Evolutionary conservation across 2,113 vertebrate genomes (phyloP).

Genomic region (Dasyprocta punctata): DNA sequence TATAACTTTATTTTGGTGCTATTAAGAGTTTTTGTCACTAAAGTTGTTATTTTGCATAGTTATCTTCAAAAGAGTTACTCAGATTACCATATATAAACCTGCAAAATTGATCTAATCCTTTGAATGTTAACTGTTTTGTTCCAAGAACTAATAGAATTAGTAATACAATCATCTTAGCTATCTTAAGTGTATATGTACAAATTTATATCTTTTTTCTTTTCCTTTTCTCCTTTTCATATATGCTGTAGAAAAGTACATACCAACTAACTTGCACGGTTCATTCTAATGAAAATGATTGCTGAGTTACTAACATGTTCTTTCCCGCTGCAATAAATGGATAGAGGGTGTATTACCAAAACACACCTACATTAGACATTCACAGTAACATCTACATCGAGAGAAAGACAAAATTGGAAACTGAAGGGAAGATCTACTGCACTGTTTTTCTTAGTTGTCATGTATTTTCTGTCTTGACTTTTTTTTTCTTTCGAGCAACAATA

Average conservation of each 20-base stretch:
- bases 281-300: neutral
- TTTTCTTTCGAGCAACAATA: constrained; percentile 15
- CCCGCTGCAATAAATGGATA: neutral
- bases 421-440: neutral
- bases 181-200: too few relatives aligned
- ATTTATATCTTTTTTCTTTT: too few relatives aligned
- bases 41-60: too few relatives aligned
- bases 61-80: too few relatives aligned
- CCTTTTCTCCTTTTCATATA: too few relatives aligned
- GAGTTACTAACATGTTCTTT: neutral
- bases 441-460: constrained; percentile 13
- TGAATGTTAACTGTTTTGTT: too few relatives aligned
- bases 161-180: too few relatives aligned
- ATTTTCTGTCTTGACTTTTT: constrained; percentile 30
- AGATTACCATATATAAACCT: too few relatives aligned
- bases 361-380: neutral
- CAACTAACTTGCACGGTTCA: constrained; percentile 31
- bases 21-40: neutral
- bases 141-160: too few relatives aligned
- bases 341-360: neutral
- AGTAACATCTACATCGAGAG: neutral
- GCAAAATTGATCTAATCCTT: too few relatives aligned
- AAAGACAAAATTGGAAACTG: neutral
- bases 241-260: neutral
- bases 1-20: constrained; percentile 4